Evolutionary conservation across 2,888 invertebrate genomes (phyloP), one percentile per base, ranked within the genome.

Genomic region (Nasonovia ribisnigri): DNA sequence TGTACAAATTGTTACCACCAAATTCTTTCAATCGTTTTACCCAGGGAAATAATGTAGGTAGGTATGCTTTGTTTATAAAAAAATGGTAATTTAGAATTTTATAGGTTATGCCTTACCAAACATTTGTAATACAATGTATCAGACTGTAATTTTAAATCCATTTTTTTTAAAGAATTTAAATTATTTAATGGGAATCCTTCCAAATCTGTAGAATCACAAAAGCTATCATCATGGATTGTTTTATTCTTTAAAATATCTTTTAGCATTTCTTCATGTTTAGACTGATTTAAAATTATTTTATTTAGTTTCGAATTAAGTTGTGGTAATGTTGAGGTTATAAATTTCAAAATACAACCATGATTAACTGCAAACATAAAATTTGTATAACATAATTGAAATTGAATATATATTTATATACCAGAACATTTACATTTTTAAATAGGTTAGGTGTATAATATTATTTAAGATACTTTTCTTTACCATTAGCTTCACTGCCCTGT

Each of bases 61-160:
- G 42, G 8, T 42, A 84, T 67, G 60, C n/a, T 60, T 60, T 67
- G 51, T 67, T n/a, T 67, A 84, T 42, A n/a, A 20, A 84, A 42
- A 3, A 84, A 24, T 16, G 20, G 5, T 16, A 42, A 42, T 36
- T 20, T 36, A 42, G 42, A 5, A 42, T 36, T 84, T 84, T 77
- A 36, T 36, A 29, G 26, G 6, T 29, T 24, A 16, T 51, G 11
- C 11, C 29, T 13, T 87, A 87, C 86, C 86, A 87, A 48, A 46
- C 46, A 48, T 87, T 87, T 87, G 13, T 87, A 87, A 48, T n/a
- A 87, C 29, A 86, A 48, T 87, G 46, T 48, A 48, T 48, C 86
- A 24, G 29, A 48, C 16, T 87, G n/a, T 16, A 87, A 13, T 87
- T 87, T 87, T 29, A 0, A 11, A 87, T 87, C 86, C 16, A 87